phyloP scores from a whole-genome alignment of 2,888 invertebrate genomes.

The Nasonovia ribisnigri region DNA sequence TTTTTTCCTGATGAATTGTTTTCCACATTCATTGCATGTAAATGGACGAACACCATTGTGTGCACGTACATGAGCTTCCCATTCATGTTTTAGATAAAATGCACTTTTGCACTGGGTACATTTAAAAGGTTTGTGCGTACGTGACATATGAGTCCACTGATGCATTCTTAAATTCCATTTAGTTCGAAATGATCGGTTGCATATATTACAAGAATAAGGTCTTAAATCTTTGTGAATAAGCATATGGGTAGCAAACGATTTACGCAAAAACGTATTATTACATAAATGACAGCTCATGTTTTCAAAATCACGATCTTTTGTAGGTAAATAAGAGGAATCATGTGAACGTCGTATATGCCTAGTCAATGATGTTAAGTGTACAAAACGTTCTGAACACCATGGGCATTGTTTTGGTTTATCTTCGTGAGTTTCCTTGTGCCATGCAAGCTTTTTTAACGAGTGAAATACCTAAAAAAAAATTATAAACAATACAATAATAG shows the following conservation, averaged over 20 bases:
- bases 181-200: constrained; percentile 88
- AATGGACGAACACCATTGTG: constrained; percentile 87
- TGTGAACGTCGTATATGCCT: constrained; percentile 75
- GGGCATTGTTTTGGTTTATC: constrained; percentile 85
- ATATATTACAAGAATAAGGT: constrained; percentile 84
- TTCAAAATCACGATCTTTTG: constrained; percentile 70
- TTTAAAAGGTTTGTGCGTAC: constrained; percentile 87
- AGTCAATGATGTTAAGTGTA: constrained; percentile 85
- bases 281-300: constrained; percentile 85
- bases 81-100: constrained; percentile 86
- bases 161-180: constrained; percentile 92
- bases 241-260: constrained; percentile 78
- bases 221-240: constrained; percentile 81
- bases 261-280: constrained; percentile 81
- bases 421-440: constrained; percentile 90
- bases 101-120: constrained; percentile 87
- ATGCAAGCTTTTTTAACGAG: constrained; percentile 84
- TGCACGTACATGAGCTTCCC: constrained; percentile 89
- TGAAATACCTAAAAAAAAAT: constrained; percentile 73
- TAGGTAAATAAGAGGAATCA: constrained; percentile 68
- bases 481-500: not conserved
- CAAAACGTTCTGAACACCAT: constrained; percentile 88
- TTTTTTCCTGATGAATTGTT: constrained; percentile 88
- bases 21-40: constrained; percentile 91
- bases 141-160: constrained; percentile 88